These are phyloP conservation scores for Chaetophractus vellerosus DNA, from an alignment of 2,797 vertebrate genomes.

Conservation along the genomic window DNA sequence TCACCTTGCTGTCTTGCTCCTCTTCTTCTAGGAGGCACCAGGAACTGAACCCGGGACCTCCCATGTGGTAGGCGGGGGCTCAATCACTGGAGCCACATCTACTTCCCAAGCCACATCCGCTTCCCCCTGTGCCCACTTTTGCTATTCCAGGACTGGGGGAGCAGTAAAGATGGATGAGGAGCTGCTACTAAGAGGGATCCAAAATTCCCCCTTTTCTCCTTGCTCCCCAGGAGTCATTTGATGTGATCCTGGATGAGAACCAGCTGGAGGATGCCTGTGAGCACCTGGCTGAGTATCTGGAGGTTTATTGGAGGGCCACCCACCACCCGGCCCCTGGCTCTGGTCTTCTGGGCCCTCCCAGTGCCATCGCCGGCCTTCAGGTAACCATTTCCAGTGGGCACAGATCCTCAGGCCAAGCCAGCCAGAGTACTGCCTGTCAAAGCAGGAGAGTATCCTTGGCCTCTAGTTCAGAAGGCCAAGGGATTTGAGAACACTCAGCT, in stretches of 20 bases:
- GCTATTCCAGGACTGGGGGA: background rate
- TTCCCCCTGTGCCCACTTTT: background rate
- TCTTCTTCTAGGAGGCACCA: too few relatives aligned
- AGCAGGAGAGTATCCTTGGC: background rate
- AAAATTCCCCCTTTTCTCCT: background rate
- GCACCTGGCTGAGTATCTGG: conserved; percentile 96
- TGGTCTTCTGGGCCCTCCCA: conserved; percentile 93
- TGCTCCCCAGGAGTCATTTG: conserved; percentile 94
- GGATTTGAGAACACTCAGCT: background rate
- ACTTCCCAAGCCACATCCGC: too few relatives aligned
- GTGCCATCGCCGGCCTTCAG: conserved; percentile 95
- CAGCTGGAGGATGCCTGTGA: conserved; percentile 97
- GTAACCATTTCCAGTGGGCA: conserved; percentile 85
- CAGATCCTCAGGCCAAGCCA: conserved; percentile 37
- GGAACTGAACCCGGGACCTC: too few relatives aligned
- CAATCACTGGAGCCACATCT: too few relatives aligned
- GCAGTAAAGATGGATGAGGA: conserved; percentile 55
- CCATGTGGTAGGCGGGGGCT: too few relatives aligned
- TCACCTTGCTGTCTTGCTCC: too few relatives aligned
- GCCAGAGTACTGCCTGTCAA: background rate
- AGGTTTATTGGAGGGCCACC: conserved; percentile 97
- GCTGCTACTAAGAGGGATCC: background rate
- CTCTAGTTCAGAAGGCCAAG: conserved; percentile 25
- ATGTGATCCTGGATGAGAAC: conserved; percentile 98
- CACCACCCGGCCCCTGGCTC: conserved; percentile 92